A percentile compares a stretch with the other conserved stretches of the same genome.
These are phyloP conservation scores for Numenius phaeopus DNA, from an alignment of 2,797 vertebrate species.

Conservation along the genomic window DNA sequence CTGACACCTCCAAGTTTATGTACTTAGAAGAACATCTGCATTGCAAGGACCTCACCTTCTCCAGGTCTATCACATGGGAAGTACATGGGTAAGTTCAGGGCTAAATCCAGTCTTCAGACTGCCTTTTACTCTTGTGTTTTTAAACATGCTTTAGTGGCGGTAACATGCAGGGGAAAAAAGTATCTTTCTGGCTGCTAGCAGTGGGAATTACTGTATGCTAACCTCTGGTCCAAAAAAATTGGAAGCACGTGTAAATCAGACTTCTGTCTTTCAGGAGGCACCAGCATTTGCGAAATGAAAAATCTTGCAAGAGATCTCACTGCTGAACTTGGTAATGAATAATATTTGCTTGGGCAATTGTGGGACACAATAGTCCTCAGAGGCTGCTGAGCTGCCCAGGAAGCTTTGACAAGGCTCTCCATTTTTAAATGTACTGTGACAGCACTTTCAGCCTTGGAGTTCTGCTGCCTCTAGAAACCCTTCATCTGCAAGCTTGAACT, in stretches of 20 bases:
- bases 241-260: fast-evolving
- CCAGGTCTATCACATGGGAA: background rate
- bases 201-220: background rate
- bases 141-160: background rate
- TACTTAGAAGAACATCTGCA: background rate
- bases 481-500: background rate
- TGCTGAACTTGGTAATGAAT: background rate
- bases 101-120: background rate
- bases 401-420: background rate
- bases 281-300: background rate
- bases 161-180: background rate
- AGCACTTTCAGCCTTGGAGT: background rate
- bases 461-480: background rate
- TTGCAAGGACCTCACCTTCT: background rate
- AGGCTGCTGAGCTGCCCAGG: background rate
- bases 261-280: background rate
- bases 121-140: background rate
- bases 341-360: fast-evolving
- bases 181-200: background rate
- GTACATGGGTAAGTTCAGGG: background rate
- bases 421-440: background rate
- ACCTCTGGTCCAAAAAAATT: background rate
- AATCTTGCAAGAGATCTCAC: background rate
- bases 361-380: background rate
- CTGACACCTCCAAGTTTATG: background rate